phyloP scores from a whole-genome alignment of 2,113 vertebrate genomes.

The Cheirogaleus medius region DNA sequence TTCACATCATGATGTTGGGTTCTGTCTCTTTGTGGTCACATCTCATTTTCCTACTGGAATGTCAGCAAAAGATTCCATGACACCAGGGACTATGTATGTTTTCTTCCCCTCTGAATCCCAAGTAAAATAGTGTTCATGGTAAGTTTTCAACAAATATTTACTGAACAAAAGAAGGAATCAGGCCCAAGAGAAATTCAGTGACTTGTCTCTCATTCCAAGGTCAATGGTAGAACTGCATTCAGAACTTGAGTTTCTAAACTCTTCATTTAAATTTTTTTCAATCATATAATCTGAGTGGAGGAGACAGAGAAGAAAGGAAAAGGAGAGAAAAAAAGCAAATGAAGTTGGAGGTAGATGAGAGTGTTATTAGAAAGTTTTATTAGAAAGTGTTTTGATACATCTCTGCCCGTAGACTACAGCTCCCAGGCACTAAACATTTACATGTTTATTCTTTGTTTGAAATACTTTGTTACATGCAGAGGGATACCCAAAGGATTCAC shows the following conservation, averaged over 20 bases:
- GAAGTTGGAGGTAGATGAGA: not conserved
- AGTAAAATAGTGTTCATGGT: not conserved
- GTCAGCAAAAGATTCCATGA: not conserved
- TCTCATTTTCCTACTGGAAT: conserved; percentile 14
- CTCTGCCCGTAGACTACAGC: not conserved
- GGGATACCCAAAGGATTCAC: not conserved
- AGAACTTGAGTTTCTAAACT: conserved; percentile 10
- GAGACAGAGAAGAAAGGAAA: not conserved
- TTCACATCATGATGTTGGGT: not conserved
- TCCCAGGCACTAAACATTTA: not conserved
- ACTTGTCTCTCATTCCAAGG: not conserved
- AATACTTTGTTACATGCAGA: not conserved
- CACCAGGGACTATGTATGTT: not conserved
- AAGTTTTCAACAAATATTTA: not conserved
- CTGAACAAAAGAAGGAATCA: not conserved
- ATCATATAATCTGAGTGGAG: not conserved
- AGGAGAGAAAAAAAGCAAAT: not conserved
- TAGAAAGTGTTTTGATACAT: not conserved
- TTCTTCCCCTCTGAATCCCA: not conserved
- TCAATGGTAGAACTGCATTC: not conserved
- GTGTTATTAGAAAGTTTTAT: not conserved
- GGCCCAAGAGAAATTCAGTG: not conserved
- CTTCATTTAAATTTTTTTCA: not conserved
- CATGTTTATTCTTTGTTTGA: not conserved
- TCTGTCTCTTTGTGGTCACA: not conserved